These are phyloP conservation scores for Zaprionus ornatus DNA, from an alignment of 1,140 invertebrate genomes.

Conservation along the genomic window DNA sequence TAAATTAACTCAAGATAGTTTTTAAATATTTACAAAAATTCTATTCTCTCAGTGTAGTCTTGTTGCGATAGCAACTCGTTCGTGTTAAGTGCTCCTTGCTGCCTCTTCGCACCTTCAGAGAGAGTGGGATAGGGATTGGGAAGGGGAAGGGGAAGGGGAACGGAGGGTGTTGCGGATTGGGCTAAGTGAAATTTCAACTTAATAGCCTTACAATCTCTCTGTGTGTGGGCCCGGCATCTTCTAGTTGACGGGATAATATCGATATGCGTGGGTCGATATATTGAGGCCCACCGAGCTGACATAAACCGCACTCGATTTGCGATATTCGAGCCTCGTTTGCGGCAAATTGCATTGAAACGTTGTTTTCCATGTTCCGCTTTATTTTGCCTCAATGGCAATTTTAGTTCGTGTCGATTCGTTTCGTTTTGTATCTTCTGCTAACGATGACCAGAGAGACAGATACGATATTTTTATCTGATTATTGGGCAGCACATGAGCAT, in stretches of 20 bases:
- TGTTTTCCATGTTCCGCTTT: constrained; percentile 43
- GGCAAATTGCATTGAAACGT: constrained; percentile 62
- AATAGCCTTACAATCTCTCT: constrained; percentile 46
- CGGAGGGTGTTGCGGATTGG: not conserved
- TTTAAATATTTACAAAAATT: too few species aligned
- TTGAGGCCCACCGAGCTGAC: not conserved
- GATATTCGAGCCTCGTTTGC: constrained; percentile 39
- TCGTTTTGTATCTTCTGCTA: constrained; percentile 41
- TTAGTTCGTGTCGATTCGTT: constrained; percentile 42
- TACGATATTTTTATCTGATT: constrained; percentile 37
- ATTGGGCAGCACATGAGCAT: not conserved
- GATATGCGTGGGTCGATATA: constrained; percentile 54
- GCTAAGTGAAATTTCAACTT: constrained; percentile 56
- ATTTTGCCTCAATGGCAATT: constrained; percentile 47
- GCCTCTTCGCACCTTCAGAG: constrained; percentile 48
- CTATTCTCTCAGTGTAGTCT: not conserved
- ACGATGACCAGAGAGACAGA: constrained; percentile 38
- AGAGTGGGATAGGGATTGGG: not conserved
- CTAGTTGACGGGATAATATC: constrained; percentile 38
- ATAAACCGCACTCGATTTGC: constrained; percentile 40
- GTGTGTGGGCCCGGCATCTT: not conserved
- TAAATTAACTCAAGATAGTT: too few species aligned
- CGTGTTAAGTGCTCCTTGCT: constrained; percentile 48
- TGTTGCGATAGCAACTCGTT: constrained; percentile 40
- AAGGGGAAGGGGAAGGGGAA: too few species aligned